These are phyloP conservation scores for Stegana nigrithorax DNA, from an alignment of 2,888 invertebrate species.

Conservation along the genomic window DNA sequence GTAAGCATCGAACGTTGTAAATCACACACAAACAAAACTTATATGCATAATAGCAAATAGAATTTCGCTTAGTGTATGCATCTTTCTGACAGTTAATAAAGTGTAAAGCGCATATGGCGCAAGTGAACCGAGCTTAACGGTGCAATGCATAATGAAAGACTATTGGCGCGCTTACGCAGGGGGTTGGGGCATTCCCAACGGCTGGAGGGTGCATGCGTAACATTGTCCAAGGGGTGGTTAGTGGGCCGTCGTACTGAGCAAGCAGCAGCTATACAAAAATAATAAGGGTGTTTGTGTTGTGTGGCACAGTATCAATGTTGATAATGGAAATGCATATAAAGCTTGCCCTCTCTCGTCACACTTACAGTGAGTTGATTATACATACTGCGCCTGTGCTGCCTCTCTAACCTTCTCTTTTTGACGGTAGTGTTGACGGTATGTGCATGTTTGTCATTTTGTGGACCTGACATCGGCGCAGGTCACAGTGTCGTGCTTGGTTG, in stretches of 20 bases:
- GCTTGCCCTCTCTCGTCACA: background rate
- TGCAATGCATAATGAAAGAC: constrained; percentile 21
- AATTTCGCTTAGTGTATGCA: background rate
- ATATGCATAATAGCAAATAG: background rate
- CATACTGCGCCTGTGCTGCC: no score
- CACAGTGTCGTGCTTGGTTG: no score
- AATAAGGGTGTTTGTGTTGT: background rate
- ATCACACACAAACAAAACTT: background rate
- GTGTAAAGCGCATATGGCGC: constrained; percentile 48
- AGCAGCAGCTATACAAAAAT: no score
- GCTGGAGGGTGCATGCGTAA: constrained; percentile 31
- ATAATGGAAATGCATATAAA: background rate
- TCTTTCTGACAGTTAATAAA: no score
- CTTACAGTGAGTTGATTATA: background rate
- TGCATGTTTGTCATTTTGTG: no score
- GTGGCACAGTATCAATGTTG: background rate
- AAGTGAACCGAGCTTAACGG: constrained; percentile 45
- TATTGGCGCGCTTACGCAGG: background rate
- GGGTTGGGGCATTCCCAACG: constrained; percentile 10
- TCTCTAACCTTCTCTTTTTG: no score
- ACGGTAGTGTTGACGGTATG: no score
- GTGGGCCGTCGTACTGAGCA: no score
- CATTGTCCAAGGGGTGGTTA: background rate
- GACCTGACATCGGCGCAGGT: no score
- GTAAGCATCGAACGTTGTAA: no score